Conservation (phyloP, 2,797 vertebrate genomes). For the Lithobates pipiens region DNA sequence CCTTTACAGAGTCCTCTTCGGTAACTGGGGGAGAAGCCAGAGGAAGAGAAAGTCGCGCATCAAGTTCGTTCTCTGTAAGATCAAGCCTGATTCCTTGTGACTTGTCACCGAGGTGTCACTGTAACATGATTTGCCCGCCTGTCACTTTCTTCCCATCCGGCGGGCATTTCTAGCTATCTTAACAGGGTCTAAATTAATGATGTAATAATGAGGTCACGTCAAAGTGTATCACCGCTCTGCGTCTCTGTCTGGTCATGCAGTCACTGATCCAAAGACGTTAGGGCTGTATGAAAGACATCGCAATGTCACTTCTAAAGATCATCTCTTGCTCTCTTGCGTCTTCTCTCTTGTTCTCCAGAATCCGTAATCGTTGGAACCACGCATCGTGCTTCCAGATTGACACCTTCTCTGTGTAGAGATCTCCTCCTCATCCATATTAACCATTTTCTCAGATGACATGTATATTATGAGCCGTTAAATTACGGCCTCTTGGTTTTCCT, state of each 20-base stretch:
- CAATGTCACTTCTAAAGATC: slow-evolving; percentile 37
- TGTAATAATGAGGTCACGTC: slow-evolving; percentile 64
- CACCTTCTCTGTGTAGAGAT: neutral
- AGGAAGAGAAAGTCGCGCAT: slow-evolving; percentile 11
- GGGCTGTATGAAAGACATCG: neutral
- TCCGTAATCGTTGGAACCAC: neutral
- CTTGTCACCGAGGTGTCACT: slow-evolving; percentile 48
- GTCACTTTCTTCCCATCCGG: slow-evolving; percentile 64
- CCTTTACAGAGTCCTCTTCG: neutral
- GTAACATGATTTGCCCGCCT: slow-evolving; percentile 59
- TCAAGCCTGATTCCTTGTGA: slow-evolving; percentile 64
- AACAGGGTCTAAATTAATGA: slow-evolving; percentile 65
- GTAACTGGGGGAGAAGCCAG: slow-evolving; percentile 20
- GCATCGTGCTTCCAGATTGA: neutral
- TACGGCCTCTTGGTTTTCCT: neutral
- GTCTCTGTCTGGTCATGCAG: slow-evolving; percentile 19
- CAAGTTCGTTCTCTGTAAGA: slow-evolving; percentile 40
- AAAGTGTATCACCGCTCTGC: slow-evolving; percentile 24
- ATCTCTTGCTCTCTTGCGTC: neutral
- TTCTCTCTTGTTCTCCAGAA: neutral
- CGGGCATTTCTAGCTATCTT: slow-evolving; percentile 63
- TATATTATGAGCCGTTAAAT: slow-evolving; percentile 33
- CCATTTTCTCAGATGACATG: neutral
- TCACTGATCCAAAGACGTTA: slow-evolving; percentile 23
- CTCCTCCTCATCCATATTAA: slow-evolving; percentile 17